phyloP scores from a whole-genome alignment of 2,797 vertebrate genomes.

The Phoebastria nigripes region DNA sequence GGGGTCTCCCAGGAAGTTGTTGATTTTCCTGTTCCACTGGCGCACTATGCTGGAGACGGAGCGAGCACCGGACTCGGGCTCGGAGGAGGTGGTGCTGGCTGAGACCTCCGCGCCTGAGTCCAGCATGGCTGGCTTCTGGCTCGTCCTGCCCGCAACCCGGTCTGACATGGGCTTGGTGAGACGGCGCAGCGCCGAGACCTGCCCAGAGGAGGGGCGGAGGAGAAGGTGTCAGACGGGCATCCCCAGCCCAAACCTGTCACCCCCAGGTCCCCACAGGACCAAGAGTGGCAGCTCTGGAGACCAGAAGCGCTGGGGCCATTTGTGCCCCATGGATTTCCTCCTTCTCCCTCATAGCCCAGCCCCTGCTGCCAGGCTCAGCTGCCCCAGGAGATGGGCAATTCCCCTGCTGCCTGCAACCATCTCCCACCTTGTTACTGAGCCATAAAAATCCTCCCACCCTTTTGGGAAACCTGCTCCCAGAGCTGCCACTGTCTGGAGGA shows the following conservation, averaged over 20 bases:
- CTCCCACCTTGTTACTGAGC: background rate
- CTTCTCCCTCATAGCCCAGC: background rate
- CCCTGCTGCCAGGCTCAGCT: background rate
- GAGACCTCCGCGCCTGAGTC: conserved; percentile 92
- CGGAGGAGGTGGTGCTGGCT: conserved; percentile 86
- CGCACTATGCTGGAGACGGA: conserved; percentile 91
- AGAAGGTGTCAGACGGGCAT: background rate
- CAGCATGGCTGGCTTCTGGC: conserved; percentile 76
- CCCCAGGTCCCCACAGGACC: background rate
- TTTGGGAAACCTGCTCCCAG: background rate
- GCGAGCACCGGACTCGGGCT: conserved; percentile 81
- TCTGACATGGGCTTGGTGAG: conserved; percentile 93
- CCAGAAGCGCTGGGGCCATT: background rate
- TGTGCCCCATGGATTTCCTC: background rate
- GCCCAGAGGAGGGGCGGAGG: background rate
- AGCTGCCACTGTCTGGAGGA: background rate
- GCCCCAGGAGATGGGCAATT: rapidly evolving
- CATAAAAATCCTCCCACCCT: background rate
- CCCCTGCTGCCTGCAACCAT: background rate
- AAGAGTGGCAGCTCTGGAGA: rapidly evolving
- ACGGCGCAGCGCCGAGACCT: conserved; percentile 90
- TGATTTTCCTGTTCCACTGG: conserved; percentile 95
- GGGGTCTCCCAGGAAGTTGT: conserved; percentile 83
- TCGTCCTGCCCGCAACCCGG: conserved; percentile 81
- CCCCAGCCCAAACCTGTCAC: background rate